Base-by-base conservation (phyloP, 2,113 vertebrate genomes). In the Colossoma macropomum region DNA sequence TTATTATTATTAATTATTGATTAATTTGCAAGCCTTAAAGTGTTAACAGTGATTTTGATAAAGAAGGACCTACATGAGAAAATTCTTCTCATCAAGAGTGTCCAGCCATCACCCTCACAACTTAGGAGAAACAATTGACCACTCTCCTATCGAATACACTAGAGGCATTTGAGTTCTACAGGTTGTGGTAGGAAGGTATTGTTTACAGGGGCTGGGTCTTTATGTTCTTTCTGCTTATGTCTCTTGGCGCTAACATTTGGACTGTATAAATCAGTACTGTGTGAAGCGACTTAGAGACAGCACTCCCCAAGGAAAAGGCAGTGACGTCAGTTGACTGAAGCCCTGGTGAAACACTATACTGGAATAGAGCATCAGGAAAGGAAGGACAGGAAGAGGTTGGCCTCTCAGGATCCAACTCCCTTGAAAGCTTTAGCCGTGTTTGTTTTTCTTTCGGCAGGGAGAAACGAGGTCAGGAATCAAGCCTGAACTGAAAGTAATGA, bases 251-350 rank as follows among this genome's bases (percentile, higher is more conserved):
- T 27, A 32, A 6, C 16, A n/a, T 28, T 45, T 74, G 21, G 54
- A 7, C 25, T 27, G 68, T 19, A 19, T 70, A 38, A 41, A 63
- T 30, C 41, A 16, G 34, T 56, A 25, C 23, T n/a, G 15, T 62
- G 11, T 30, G 59, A 71, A 66, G 50, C 8, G n/a, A 19, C 59
- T 56, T 54, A 59, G 68, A 79, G 59, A 84, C 82, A 34, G 75
- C 34, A 54, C 68, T 59, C 56, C 54, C 28, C 16, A 30, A 32
- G 25, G 72, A 32, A 50, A 75, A 30, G 56, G 17, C 30, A 23
- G 32, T 38, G 59, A 52, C 13, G 30, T 56, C n/a, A 38, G 28
- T 3, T 21, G 30, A 41, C 34, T 17, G 71, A 84, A 66, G 17
- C 77, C 60, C 77, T 59, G n/a, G 50, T 60, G 54, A 50, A 74